phyloP scores from a whole-genome alignment of 2,888 invertebrate species.

The Lasioglossum figueresi region DNA sequence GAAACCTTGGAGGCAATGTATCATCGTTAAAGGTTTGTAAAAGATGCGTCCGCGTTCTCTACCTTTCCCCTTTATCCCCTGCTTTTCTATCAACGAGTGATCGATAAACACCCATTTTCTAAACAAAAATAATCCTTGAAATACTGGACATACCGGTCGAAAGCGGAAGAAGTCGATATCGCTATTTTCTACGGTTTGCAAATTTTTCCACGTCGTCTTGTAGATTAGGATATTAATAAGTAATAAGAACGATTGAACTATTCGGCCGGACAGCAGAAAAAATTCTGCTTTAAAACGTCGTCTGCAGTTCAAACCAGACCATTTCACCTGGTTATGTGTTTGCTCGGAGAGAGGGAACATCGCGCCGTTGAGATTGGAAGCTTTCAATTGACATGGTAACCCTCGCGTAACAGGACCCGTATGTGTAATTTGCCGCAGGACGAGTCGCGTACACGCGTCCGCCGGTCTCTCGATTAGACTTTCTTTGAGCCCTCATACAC shows the following conservation, averaged over 20 bases:
- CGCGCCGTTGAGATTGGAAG: conserved; percentile 25
- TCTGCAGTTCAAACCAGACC: neutral
- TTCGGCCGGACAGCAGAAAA: neutral
- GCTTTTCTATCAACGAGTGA: conserved; percentile 18
- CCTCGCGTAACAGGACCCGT: conserved; percentile 65
- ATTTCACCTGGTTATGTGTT: neutral
- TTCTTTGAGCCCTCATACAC: conserved; percentile 79
- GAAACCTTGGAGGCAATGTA: conserved; percentile 73
- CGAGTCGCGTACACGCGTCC: conserved; percentile 34
- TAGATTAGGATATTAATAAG: neutral
- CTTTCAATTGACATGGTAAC: conserved; percentile 53
- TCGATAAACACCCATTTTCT: conserved; percentile 29
- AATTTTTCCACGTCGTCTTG: neutral
- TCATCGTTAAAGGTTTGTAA: conserved; percentile 78
- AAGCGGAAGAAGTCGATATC: neutral
- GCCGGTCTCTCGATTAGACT: conserved; percentile 77
- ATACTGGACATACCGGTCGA: neutral
- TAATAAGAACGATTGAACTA: neutral
- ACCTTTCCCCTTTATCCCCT: conserved; percentile 22
- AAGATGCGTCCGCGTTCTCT: conserved; percentile 62
- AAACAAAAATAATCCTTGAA: neutral
- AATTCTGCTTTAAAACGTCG: neutral
- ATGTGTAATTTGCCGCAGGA: conserved; percentile 68
- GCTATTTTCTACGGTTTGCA: neutral
- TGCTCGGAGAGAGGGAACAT: neutral